Conservation (phyloP, 2,797 vertebrate species). For the Siniperca obscura region DNA sequence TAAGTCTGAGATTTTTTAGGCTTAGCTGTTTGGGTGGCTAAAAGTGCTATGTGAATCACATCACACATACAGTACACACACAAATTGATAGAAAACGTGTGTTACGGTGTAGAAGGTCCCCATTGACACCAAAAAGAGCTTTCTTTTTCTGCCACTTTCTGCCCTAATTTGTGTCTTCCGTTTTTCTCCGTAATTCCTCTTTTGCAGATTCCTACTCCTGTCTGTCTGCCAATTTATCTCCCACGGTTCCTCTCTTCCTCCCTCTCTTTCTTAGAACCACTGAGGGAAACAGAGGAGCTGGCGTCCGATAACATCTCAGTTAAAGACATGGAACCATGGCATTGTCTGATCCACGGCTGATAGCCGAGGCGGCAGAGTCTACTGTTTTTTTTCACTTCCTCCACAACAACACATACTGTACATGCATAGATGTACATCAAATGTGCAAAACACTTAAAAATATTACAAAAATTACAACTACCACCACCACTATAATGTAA, state of each 20-base stretch:
- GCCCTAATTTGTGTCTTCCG: constrained; percentile 43
- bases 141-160: constrained; percentile 50
- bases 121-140: constrained; percentile 33
- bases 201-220: constrained; percentile 39
- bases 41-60: constrained; percentile 16
- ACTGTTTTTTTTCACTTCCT: neutral
- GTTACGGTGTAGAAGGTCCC: constrained; percentile 18
- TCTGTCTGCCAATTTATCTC: constrained; percentile 51
- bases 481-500: neutral
- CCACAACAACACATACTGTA: neutral
- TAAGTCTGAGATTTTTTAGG: constrained; percentile 42
- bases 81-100: constrained; percentile 3
- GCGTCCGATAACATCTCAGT: constrained; percentile 63
- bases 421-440: neutral
- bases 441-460: neutral
- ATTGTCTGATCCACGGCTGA: constrained; percentile 52
- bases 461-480: neutral
- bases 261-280: constrained; percentile 68
- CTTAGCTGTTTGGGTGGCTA: constrained; percentile 42
- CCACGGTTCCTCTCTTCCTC: constrained; percentile 39
- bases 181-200: constrained; percentile 23
- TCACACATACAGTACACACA: constrained; percentile 11
- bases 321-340: constrained; percentile 60
- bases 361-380: constrained; percentile 32
- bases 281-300: constrained; percentile 55